phyloP scores from a whole-genome alignment of 1,140 invertebrate species.

The roundworm (Caenorhabditis elegans) region WBcel235 BX284604.4:7137501-7138000 shows the following conservation, averaged over 20 bases:
- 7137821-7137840: neutral
- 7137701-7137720: neutral
- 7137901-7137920: constrained; percentile 40
- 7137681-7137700: constrained; percentile 30
- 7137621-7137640: neutral
- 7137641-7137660: constrained; percentile 54
- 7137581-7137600: too few species aligned
- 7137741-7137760: constrained; percentile 7
- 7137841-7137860: constrained; percentile 22
- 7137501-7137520: neutral
- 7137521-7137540: constrained; percentile 2
- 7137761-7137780: constrained; percentile 22
- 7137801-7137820: neutral
- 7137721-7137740: neutral
- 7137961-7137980: constrained; percentile 7
- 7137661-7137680: constrained; percentile 35
- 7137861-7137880: constrained; percentile 4
- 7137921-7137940: constrained; percentile 26
- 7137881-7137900: constrained; percentile 29
- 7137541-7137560: constrained; percentile 19
- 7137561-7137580: too few species aligned
- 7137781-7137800: constrained; percentile 4
- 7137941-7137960: constrained; percentile 22
- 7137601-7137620: too few species aligned
- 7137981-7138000: constrained; percentile 6